Conservation (phyloP, 2,888 invertebrate genomes). For the Tachystola acroxantha region DNA sequence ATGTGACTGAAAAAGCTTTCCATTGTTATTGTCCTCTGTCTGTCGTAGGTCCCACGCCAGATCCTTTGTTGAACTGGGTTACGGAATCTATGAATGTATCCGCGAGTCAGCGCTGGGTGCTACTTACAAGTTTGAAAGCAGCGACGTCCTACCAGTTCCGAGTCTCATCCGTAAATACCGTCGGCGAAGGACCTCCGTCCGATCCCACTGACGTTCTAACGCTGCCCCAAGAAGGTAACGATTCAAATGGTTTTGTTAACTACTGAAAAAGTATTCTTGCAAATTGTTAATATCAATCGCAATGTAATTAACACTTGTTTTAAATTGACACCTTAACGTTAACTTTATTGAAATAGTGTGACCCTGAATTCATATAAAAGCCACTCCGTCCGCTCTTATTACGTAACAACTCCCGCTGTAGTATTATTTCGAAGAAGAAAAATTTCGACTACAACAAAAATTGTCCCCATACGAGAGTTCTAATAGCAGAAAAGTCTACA, state of each 20-base stretch:
- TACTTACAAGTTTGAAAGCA: slow-evolving; percentile 92
- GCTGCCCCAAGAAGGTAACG: slow-evolving; percentile 96
- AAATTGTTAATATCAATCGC: background rate
- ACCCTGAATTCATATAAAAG: too few relatives aligned
- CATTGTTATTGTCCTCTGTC: too few relatives aligned
- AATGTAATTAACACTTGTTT: background rate
- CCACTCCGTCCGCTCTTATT: too few relatives aligned
- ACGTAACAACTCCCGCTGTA: too few relatives aligned
- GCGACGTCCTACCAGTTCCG: slow-evolving; percentile 97
- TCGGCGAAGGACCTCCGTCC: slow-evolving; percentile 95
- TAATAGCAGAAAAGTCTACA: too few relatives aligned
- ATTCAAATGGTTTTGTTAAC: background rate
- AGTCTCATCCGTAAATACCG: slow-evolving; percentile 97
- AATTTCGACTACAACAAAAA: background rate
- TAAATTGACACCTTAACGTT: too few relatives aligned
- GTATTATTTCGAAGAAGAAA: background rate
- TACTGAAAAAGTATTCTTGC: too few relatives aligned
- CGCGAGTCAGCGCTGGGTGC: slow-evolving; percentile 85
- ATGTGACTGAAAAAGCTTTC: too few relatives aligned
- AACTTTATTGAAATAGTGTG: too few relatives aligned
- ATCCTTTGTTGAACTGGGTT: slow-evolving; percentile 91
- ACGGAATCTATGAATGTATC: slow-evolving; percentile 93
- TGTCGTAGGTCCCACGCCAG: slow-evolving; percentile 92
- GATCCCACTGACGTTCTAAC: slow-evolving; percentile 93
- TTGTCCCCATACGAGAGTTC: too few relatives aligned